Conservation (phyloP, 1,140 invertebrate genomes). For the Onthophagus taurus region DNA sequence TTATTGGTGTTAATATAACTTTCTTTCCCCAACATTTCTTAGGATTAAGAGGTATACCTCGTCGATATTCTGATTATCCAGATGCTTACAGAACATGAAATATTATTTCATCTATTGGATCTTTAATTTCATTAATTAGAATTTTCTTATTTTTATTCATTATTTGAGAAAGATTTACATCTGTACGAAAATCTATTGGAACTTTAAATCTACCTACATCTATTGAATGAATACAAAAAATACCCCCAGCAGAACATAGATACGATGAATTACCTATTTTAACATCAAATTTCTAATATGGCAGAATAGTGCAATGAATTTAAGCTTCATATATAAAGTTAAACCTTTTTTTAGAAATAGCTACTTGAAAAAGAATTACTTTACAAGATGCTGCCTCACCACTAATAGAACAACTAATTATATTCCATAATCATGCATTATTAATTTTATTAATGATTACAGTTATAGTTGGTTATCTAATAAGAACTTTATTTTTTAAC, state of each 20-base stretch:
- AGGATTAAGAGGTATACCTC: constrained; percentile 62
- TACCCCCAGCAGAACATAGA: constrained; percentile 46
- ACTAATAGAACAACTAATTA: constrained; percentile 50
- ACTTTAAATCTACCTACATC: constrained; percentile 2
- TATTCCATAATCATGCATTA: constrained; percentile 50
- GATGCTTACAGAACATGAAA: constrained; percentile 55
- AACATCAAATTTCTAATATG: constrained; percentile 44
- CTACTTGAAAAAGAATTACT: constrained; percentile 28
- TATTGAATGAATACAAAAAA: constrained; percentile 49
- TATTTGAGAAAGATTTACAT: constrained; percentile 10
- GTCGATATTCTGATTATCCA: constrained; percentile 62
- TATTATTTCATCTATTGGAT: constrained; percentile 52
- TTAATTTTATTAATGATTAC: constrained; percentile 47
- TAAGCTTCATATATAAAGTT: constrained; percentile 51
- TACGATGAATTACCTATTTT: constrained; percentile 46
- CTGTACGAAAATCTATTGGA: background rate
- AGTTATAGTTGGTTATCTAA: constrained; percentile 50
- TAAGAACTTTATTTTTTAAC: constrained; percentile 42
- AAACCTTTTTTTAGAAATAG: constrained; percentile 43
- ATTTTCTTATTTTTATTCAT: constrained; percentile 11
- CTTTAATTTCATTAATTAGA: constrained; percentile 23
- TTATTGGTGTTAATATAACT: constrained; percentile 58
- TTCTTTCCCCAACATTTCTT: constrained; percentile 70
- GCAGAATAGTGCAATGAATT: constrained; percentile 47
- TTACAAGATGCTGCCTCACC: constrained; percentile 35